Percentiles rank a stretch among this genome's conserved stretches.
Conservation (phyloP, 2,888 invertebrate genomes). For the Mythimna ferrago region DNA sequence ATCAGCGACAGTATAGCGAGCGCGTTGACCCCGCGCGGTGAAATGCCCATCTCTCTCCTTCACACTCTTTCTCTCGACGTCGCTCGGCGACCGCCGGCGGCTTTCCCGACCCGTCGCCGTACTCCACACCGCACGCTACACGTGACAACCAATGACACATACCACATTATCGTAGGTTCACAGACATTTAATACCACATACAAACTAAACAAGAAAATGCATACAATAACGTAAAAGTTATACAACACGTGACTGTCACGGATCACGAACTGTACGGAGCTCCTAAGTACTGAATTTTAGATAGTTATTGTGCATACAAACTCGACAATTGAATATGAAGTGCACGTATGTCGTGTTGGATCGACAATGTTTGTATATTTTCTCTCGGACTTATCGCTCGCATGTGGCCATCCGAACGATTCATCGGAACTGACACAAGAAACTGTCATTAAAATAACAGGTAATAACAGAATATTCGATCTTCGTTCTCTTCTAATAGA, state of each 20-base stretch:
- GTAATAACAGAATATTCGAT: constrained; percentile 79
- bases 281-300: constrained; percentile 60
- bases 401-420: constrained; percentile 88
- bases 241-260: constrained; percentile 53
- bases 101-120: constrained; percentile 77
- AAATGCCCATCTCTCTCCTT: constrained; percentile 89
- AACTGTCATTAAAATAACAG: constrained; percentile 86
- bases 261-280: constrained; percentile 53
- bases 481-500: constrained; percentile 73
- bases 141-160: constrained; percentile 54
- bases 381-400: constrained; percentile 79
- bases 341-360: constrained; percentile 72
- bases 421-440: constrained; percentile 87
- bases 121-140: constrained; percentile 50
- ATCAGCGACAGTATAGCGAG: constrained; percentile 90
- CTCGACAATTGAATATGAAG: constrained; percentile 61
- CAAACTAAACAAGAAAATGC: constrained; percentile 42
- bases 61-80: constrained; percentile 89
- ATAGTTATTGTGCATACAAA: constrained; percentile 62
- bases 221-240: constrained; percentile 50
- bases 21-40: constrained; percentile 89
- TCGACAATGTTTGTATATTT: constrained; percentile 77
- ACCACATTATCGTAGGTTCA: constrained; percentile 23
- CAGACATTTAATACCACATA: constrained; percentile 18
- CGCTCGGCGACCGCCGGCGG: constrained; percentile 76